phyloP scores from a whole-genome alignment of 2,888 invertebrate genomes.

The Caenorhabditis macrosperma region DNA sequence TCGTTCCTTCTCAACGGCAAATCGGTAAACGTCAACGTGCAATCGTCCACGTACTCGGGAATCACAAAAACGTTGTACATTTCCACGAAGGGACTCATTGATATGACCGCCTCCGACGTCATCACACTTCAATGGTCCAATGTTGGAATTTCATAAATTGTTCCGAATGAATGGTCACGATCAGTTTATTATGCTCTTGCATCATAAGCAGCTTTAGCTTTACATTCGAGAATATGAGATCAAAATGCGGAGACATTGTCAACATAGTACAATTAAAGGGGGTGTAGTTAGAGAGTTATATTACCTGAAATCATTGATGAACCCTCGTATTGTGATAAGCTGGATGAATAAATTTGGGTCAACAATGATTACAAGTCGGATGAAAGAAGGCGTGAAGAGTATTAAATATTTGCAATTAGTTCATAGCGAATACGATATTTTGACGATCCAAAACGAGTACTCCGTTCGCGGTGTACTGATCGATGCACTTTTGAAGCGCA shows the following conservation, averaged over 20 bases:
- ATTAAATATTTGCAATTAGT: conserved; percentile 44
- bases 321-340: too few species aligned
- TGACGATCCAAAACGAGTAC: conserved; percentile 70
- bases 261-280: conserved; percentile 45
- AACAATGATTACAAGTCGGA: not conserved
- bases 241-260: conserved; percentile 23
- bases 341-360: not conserved
- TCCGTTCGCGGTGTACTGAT: conserved; percentile 68
- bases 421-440: conserved; percentile 68
- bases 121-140: conserved; percentile 46
- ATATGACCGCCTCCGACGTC: conserved; percentile 38
- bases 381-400: not conserved
- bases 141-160: not conserved
- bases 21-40: conserved; percentile 52
- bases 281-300: not conserved
- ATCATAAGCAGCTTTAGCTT: conserved; percentile 1
- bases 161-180: conserved; percentile 8
- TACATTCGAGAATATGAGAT: conserved; percentile 24
- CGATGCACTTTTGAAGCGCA: conserved; percentile 65
- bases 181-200: conserved; percentile 37
- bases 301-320: not conserved
- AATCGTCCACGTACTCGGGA: conserved; percentile 46
- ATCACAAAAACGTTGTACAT: conserved; percentile 53
- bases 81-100: conserved; percentile 32
- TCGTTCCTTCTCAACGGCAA: conserved; percentile 65